A percentile compares a stretch with the other conserved stretches of the same genome.
Evolutionary conservation across 2,113 vertebrate genomes (phyloP).

Genomic region (Hydropotes inermis): DNA sequence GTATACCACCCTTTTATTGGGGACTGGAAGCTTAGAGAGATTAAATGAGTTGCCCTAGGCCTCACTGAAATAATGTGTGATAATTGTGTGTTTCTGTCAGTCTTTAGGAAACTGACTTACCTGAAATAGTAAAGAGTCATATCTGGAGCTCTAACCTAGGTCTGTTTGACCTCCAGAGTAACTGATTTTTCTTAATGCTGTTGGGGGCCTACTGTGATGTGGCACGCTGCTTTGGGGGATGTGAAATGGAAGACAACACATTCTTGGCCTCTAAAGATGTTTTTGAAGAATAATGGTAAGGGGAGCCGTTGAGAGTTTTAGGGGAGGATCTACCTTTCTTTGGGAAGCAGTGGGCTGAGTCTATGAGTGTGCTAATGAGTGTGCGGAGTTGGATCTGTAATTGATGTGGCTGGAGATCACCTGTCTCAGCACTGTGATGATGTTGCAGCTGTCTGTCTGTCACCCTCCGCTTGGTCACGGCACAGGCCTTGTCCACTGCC

Average conservation of each 20-base stretch:
- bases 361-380: neutral
- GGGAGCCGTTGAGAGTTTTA: neutral
- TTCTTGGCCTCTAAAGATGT: neutral
- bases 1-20: neutral
- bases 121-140: neutral
- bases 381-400: neutral
- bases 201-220: neutral
- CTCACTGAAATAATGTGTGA: neutral
- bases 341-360: neutral
- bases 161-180: neutral
- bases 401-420: fast-evolving
- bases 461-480: neutral
- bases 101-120: neutral
- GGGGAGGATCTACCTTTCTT: neutral
- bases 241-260: neutral
- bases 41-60: neutral
- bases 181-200: neutral
- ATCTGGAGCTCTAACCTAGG: neutral
- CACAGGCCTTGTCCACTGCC: neutral
- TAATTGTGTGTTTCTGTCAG: neutral
- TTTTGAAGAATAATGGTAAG: neutral
- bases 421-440: neutral
- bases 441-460: neutral
- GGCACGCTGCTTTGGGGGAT: neutral
- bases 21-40: neutral